Evolutionary conservation across 2,888 invertebrate species (phyloP), one percentile per base, ranked within the genome.

Genomic region (Eupsilia transversa): DNA sequence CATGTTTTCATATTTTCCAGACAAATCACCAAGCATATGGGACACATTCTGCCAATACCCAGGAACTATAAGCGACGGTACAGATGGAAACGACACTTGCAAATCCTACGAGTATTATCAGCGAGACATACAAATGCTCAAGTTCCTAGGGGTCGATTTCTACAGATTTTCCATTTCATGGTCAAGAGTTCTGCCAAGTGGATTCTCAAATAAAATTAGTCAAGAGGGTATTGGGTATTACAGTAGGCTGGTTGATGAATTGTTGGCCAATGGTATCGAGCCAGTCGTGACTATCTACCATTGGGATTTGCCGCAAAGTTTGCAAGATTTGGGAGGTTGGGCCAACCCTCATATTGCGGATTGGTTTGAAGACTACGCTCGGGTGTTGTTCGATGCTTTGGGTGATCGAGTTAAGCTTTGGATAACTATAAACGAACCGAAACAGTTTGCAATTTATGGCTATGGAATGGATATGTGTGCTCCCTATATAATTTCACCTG

Each of bases 141-240:
- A 93, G 59, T 93, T 93, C 67, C 82, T 97, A 2, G 95, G 95
- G 1, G 96, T 96, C 0, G 91, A 97, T 64, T 96, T 96, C 83
- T 97, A 97, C 87, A 92, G 97, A 61, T 97, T 97, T 87, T 97
- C 97, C 5, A 94, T 97, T 75, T 96, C 97, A 0, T 98, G 98
- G 98, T 91, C 97, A 0, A 94, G 98, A 73, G 92, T 98, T 20
- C 91, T 97, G 59, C 97, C 98, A 0, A 96, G 93, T 57, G 97
- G 97, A 5, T 96, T 95, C 65, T 80, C 94, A 0, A 94, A 97
- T 66, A 91, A 92, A 61, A 91, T 97, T 33, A 98, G 97, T 88
- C 88, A 96, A 83, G 94, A 94, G 2, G 98, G 97, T 4, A 92
- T 97, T 23, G 91, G 95, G 43, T 97, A 98, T 90, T 98, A 98